phyloP scores from a whole-genome alignment of 2,888 invertebrate species.

The Himalopsyche japonica region DNA sequence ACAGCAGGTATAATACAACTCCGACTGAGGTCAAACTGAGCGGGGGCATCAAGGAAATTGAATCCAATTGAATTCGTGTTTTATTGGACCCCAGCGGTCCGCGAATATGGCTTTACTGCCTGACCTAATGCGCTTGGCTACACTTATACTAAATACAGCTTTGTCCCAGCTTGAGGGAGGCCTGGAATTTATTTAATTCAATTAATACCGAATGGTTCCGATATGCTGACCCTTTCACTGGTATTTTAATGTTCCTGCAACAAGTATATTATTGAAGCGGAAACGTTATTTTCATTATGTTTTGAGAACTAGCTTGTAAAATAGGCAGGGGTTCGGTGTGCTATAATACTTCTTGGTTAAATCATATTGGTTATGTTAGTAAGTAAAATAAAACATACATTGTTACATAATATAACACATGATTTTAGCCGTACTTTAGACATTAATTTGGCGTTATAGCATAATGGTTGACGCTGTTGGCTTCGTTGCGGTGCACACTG shows the following conservation, averaged over 20 bases:
- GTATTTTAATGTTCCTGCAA: background rate
- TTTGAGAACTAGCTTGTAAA: background rate
- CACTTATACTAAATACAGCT: background rate
- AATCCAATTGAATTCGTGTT: slow-evolving; percentile 33
- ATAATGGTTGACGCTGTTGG: too few species aligned
- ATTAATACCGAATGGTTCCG: background rate
- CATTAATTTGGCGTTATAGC: too few species aligned
- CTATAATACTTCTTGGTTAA: too few species aligned
- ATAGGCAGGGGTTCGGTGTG: background rate
- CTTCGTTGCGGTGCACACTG: too few species aligned
- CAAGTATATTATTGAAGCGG: background rate
- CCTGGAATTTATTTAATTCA: background rate
- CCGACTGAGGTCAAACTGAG: slow-evolving; percentile 41
- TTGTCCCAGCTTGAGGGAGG: background rate
- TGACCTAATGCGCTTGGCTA: background rate
- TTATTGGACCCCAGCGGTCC: slow-evolving; percentile 14
- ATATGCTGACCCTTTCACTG: background rate
- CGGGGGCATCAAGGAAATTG: slow-evolving; percentile 32
- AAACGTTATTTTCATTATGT: background rate
- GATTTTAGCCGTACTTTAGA: too few species aligned
- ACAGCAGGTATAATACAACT: slow-evolving; percentile 41
- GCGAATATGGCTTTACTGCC: background rate
- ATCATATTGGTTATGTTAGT: too few species aligned
- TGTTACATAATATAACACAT: too few species aligned
- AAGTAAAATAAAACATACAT: too few species aligned